phyloP scores from a whole-genome alignment of 2,888 invertebrate genomes.

The Lithophane ornitopus region DNA sequence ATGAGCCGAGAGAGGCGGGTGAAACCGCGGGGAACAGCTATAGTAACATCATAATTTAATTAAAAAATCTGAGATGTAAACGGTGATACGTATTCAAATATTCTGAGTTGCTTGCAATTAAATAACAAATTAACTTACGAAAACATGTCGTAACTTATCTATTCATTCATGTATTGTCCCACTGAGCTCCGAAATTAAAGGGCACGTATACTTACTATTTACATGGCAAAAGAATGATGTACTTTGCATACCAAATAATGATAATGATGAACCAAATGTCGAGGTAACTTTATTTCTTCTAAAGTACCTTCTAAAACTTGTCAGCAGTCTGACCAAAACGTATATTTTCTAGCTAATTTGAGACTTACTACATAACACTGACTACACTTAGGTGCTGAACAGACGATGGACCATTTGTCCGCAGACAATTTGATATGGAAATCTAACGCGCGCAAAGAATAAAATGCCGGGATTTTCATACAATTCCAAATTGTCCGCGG shows the following conservation, averaged over 20 bases:
- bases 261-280: neutral
- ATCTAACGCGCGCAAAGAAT: too few relatives aligned
- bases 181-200: slow-evolving; percentile 2
- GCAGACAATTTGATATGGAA: too few relatives aligned
- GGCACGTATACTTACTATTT: slow-evolving; percentile 27
- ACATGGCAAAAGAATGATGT: slow-evolving; percentile 29
- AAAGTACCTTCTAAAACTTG: neutral
- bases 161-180: slow-evolving; percentile 22
- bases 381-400: too few relatives aligned
- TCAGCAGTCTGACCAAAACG: neutral
- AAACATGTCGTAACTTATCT: slow-evolving; percentile 18
- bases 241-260: slow-evolving; percentile 14
- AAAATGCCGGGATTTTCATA: too few relatives aligned
- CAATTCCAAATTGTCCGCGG: too few relatives aligned
- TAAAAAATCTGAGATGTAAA: neutral
- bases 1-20: neutral
- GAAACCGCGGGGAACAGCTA: neutral
- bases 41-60: neutral
- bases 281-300: neutral
- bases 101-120: slow-evolving; percentile 6
- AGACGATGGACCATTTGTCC: too few relatives aligned
- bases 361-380: too few relatives aligned
- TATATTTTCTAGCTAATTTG: too few relatives aligned
- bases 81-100: neutral
- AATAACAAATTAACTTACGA: slow-evolving; percentile 26